A percentile compares a stretch with the other conserved stretches of the same genome.
Evolutionary conservation across 2,888 invertebrate genomes (phyloP).

Genomic region (Cryptocephalus primarius): DNA sequence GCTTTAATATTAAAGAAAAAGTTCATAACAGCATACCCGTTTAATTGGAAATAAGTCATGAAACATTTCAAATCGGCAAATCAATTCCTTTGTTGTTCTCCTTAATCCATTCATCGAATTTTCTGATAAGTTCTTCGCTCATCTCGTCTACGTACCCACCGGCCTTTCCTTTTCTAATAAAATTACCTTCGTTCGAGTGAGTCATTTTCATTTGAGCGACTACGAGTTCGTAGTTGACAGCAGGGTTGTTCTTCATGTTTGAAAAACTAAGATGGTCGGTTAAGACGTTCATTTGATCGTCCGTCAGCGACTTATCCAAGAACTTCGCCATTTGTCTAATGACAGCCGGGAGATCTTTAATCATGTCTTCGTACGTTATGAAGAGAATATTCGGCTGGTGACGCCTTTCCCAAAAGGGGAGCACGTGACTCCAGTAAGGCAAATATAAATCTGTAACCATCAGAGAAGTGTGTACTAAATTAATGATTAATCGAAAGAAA

Average conservation of each 20-base stretch:
- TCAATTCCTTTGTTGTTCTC: constrained; percentile 50
- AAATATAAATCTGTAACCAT: constrained; percentile 23
- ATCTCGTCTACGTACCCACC: constrained; percentile 43
- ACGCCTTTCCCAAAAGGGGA: constrained; percentile 25
- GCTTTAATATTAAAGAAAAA: too few species aligned
- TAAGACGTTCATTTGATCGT: constrained; percentile 18
- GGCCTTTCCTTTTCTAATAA: constrained; percentile 40
- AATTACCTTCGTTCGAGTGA: constrained; percentile 31
- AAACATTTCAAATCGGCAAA: constrained; percentile 1
- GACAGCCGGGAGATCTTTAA: constrained; percentile 17
- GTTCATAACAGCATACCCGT: too few species aligned
- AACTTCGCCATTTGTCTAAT: constrained; percentile 22
- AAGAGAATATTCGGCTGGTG: constrained; percentile 26
- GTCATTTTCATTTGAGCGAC: constrained; percentile 29
- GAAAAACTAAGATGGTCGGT: constrained; percentile 26
- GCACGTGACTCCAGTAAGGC: constrained; percentile 28
- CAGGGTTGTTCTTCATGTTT: constrained; percentile 46
- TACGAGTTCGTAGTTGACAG: constrained; percentile 42
- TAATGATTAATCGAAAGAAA: constrained; percentile 6
- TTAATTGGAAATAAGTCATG: too few species aligned
- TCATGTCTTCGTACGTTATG: constrained; percentile 29
- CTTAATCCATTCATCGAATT: constrained; percentile 63
- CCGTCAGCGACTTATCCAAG: constrained; percentile 19
- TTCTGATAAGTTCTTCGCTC: constrained; percentile 55
- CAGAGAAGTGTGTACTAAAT: too few species aligned